phyloP scores from a whole-genome alignment of 1,140 invertebrate genomes.

The Antheraea mylitta region DNA sequence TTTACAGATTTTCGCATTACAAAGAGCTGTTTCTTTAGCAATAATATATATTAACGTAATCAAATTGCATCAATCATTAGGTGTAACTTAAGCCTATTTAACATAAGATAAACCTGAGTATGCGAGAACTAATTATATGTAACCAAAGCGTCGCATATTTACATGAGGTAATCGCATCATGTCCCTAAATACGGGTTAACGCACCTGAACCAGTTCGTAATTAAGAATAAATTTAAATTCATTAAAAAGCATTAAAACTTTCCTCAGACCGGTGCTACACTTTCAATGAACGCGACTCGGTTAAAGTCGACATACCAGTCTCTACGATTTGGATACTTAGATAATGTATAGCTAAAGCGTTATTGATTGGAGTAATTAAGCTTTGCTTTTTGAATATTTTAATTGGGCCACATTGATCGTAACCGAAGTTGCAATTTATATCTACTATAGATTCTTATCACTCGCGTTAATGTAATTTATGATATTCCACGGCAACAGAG shows the following conservation, averaged over 20 bases:
- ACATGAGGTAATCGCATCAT: slow-evolving; percentile 6
- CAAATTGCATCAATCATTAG: background rate
- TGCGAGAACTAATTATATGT: slow-evolving; percentile 1
- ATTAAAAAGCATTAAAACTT: slow-evolving; percentile 70
- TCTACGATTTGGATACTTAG: slow-evolving; percentile 4
- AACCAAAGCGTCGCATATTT: slow-evolving; percentile 9
- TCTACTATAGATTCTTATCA: no score
- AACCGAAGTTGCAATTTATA: no score
- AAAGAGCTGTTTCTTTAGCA: background rate
- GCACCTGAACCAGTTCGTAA: slow-evolving; percentile 67
- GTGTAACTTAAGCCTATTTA: background rate
- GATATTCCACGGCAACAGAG: no score
- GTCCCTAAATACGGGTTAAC: slow-evolving; percentile 43
- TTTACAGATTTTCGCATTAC: background rate
- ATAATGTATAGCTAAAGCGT: background rate
- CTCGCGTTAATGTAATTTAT: no score
- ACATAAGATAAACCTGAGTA: background rate
- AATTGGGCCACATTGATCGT: no score
- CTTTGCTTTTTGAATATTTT: no score
- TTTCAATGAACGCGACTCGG: slow-evolving; percentile 43
- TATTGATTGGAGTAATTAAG: no score
- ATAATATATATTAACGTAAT: background rate
- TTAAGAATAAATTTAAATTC: slow-evolving; percentile 73
- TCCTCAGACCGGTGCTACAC: slow-evolving; percentile 42
- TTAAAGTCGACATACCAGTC: slow-evolving; percentile 48